These are phyloP conservation scores for Pangasianodon gigas DNA, from an alignment of 2,113 vertebrate genomes.

Conservation along the genomic window DNA sequence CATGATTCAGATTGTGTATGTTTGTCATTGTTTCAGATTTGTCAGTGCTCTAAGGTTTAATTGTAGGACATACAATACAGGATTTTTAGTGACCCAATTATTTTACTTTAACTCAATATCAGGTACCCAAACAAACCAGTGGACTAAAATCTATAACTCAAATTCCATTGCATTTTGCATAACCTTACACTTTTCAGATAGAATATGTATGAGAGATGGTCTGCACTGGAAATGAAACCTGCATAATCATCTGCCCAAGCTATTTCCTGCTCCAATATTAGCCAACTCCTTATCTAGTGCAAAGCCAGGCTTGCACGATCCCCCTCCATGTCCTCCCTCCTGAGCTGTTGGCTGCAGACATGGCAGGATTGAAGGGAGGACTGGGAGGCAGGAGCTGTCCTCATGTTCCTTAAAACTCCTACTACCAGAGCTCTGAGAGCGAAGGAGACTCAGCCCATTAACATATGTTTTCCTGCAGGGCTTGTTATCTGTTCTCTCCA, in stretches of 20 bases:
- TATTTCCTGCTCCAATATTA: slow-evolving; percentile 57
- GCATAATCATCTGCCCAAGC: slow-evolving; percentile 53
- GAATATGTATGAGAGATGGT: slow-evolving; percentile 57
- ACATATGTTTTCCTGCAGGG: slow-evolving; percentile 31
- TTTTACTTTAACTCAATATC: slow-evolving; percentile 45
- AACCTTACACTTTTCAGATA: slow-evolving; percentile 51
- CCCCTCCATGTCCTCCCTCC: slow-evolving; percentile 55
- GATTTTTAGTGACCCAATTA: slow-evolving; percentile 49
- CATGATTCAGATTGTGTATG: background rate
- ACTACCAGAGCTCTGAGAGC: background rate
- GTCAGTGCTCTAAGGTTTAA: slow-evolving; percentile 5
- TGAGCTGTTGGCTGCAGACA: slow-evolving; percentile 64
- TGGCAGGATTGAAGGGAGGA: slow-evolving; percentile 16
- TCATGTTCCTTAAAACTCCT: slow-evolving; percentile 10
- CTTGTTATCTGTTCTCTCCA: slow-evolving; percentile 37
- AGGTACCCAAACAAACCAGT: slow-evolving; percentile 37
- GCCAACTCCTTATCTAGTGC: slow-evolving; percentile 56
- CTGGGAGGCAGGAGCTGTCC: background rate
- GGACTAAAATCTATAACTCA: slow-evolving; percentile 53
- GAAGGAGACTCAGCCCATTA: slow-evolving; percentile 21
- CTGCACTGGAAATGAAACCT: slow-evolving; percentile 54
- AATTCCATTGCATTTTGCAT: slow-evolving; percentile 51
- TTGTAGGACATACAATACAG: slow-evolving; percentile 24
- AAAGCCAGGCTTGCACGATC: slow-evolving; percentile 51
- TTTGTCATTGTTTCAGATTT: slow-evolving; percentile 1